Percentiles rank a stretch among this genome's conserved stretches.
Evolutionary conservation across 2,797 vertebrate genomes (phyloP).

Genomic region (Podarcis lilfordi): DNA sequence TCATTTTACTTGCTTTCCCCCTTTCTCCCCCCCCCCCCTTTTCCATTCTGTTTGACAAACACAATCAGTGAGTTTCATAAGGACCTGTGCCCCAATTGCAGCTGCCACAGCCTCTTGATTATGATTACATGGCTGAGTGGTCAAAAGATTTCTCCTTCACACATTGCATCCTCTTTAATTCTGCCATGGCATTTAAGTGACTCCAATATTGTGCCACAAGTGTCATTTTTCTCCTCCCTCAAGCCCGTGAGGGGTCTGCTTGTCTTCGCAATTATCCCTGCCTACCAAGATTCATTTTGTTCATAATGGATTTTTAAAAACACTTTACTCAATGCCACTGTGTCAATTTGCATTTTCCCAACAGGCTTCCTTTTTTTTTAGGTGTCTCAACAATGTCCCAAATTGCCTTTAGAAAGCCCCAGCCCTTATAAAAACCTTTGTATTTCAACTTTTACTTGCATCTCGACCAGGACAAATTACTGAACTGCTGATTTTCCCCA

Average conservation of each 20-base stretch:
- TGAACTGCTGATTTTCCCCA: not conserved
- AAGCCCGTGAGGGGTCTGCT: slow-evolving; percentile 1
- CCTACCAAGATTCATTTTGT: slow-evolving; percentile 15
- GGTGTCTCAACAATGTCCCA: not conserved
- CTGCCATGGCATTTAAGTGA: slow-evolving; percentile 17
- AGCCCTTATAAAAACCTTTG: not conserved
- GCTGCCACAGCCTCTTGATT: slow-evolving; percentile 17
- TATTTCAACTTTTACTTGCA: not conserved
- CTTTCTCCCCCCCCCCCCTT: not conserved
- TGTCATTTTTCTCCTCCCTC: slow-evolving; percentile 6
- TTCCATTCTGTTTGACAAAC: slow-evolving; percentile 25
- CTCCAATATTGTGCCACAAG: slow-evolving; percentile 8
- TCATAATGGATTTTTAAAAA: slow-evolving; percentile 24
- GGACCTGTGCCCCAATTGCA: not conserved
- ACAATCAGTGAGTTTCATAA: not conserved
- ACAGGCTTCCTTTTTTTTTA: not conserved
- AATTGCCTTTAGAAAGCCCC: not conserved
- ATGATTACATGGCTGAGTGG: slow-evolving; percentile 23
- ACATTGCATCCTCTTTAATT: slow-evolving; percentile 21
- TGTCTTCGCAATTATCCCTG: slow-evolving; percentile 33
- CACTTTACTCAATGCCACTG: slow-evolving; percentile 2
- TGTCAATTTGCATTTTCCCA: not conserved
- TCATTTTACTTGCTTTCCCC: not conserved
- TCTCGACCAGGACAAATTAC: not conserved
- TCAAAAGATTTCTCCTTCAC: slow-evolving; percentile 46